A percentile compares a stretch with the other conserved stretches of the same genome.
phyloP scores from a whole-genome alignment of 1,140 invertebrate species.

The Drosophila micromelanica region DNA sequence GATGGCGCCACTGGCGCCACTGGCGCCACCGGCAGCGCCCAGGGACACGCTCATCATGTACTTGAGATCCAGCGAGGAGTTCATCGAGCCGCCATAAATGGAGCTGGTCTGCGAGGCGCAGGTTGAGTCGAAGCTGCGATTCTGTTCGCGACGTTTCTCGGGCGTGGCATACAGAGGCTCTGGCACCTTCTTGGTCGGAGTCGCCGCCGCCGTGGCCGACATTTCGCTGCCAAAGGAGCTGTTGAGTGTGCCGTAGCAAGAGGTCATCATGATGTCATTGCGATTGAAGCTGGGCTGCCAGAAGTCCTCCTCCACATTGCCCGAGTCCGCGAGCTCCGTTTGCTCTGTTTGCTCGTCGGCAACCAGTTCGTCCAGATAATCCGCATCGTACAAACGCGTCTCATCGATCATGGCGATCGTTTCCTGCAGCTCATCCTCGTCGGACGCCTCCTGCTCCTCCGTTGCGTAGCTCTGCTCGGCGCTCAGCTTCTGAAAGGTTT shows the following conservation, averaged over 20 bases:
- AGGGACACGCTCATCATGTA: conserved; percentile 60
- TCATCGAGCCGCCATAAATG: conserved; percentile 75
- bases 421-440: conserved; percentile 37
- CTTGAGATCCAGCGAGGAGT: conserved; percentile 74
- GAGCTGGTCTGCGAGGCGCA: conserved; percentile 75
- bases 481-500: conserved; percentile 72
- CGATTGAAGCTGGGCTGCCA: conserved; percentile 74
- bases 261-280: conserved; percentile 83
- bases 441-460: conserved; percentile 46
- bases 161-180: conserved; percentile 76
- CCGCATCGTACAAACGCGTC: conserved; percentile 67
- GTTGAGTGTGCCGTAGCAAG: conserved; percentile 78
- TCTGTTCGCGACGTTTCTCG: conserved; percentile 73
- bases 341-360: conserved; percentile 46
- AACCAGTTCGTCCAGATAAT: conserved; percentile 78
- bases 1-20: conserved; percentile 36
- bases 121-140: conserved; percentile 80
- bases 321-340: conserved; percentile 53
- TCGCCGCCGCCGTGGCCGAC: conserved; percentile 2
- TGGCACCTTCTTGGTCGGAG: conserved; percentile 45
- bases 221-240: conserved; percentile 68
- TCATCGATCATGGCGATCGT: conserved; percentile 80
- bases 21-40: too few relatives aligned
- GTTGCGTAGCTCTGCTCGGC: conserved; percentile 23
- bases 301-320: conserved; percentile 63